phyloP scores from a whole-genome alignment of 2,113 vertebrate genomes.

The Chaetodon trifascialis region DNA sequence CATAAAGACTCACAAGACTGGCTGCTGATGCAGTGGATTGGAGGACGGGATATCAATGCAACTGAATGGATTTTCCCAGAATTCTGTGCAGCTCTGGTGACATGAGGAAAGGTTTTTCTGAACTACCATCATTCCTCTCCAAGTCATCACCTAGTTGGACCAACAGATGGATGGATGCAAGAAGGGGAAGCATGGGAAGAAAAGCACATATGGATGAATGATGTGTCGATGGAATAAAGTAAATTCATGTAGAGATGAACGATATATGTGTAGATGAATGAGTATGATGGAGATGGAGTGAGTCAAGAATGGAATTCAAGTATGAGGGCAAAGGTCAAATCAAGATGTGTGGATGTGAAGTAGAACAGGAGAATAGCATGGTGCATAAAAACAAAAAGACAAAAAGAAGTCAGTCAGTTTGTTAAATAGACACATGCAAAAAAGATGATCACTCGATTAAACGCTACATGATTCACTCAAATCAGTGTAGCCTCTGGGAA shows the following conservation, averaged over 20 bases:
- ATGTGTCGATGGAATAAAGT: too few relatives aligned
- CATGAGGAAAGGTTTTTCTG: slow-evolving; percentile 92
- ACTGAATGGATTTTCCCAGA: slow-evolving; percentile 86
- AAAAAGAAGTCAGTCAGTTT: slow-evolving; percentile 11
- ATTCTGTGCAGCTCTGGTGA: slow-evolving; percentile 90
- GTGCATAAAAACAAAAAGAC: not conserved
- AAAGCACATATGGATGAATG: not conserved
- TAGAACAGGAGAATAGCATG: not conserved
- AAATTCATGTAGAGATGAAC: not conserved
- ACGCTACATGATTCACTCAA: not conserved
- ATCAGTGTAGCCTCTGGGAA: not conserved
- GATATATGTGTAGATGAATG: not conserved
- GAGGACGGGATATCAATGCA: not conserved
- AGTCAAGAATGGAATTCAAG: not conserved
- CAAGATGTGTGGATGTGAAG: not conserved
- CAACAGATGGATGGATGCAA: not conserved
- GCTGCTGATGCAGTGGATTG: not conserved
- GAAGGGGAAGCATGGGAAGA: not conserved
- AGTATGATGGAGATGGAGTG: not conserved
- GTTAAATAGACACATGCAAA: not conserved
- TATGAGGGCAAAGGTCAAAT: not conserved
- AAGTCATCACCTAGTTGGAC: slow-evolving; percentile 90
- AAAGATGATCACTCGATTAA: not conserved
- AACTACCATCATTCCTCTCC: slow-evolving; percentile 92
- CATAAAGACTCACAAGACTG: not conserved